Base-by-base conservation (phyloP, 2,888 invertebrate species). In the Odontocerum albicorne region DNA sequence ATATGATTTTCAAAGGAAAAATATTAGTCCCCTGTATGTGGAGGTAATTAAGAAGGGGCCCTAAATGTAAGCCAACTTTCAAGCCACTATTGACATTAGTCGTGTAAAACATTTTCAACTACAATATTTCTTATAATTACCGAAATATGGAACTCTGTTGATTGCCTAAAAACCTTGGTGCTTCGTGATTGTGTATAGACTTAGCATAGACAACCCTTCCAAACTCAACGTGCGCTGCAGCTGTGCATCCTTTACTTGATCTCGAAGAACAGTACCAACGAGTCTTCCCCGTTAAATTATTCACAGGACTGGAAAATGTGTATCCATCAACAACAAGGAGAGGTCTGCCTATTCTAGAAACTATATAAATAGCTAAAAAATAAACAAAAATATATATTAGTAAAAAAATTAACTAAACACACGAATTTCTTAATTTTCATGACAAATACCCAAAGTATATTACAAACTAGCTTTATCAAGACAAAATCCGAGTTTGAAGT, bases 201-300 rank as follows among this genome's bases (percentile, higher is more conserved):
- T 44, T 38, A 4, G 44, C 35, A 20, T 45, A 52, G 1, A 52
- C 40, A 4, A 52, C 31, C 3, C 44, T 44, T 4, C 38, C 45
- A 21, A 44, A 33, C 13, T 44, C 39, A 3, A 44, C 44, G 19
- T 44, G 43, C 2, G 44, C 51, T 12, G 36, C n/a, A 1, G 64
- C 71, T 60, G 64, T 70, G 20, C 71, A 71, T 15, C 64, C 62
- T 27, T 54, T 66, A 1, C 69, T 67, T 40, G 66, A 68, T 36
- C 70, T 65, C 4, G 69, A 68, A 2, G 73, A 73, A 52, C 74
- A 74, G 59, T 73, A 72, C 74, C 74, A 74, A 2, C 73, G 70
- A 2, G 65, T 63, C 17, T 62, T 58, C 7, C 65, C 66, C 38
- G 59, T 65, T 38, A 65, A 67, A 4, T 64, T 52, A 2, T 62